Conservation (phyloP, 2,888 invertebrate genomes). For the Taphrorychus bicolor region DNA sequence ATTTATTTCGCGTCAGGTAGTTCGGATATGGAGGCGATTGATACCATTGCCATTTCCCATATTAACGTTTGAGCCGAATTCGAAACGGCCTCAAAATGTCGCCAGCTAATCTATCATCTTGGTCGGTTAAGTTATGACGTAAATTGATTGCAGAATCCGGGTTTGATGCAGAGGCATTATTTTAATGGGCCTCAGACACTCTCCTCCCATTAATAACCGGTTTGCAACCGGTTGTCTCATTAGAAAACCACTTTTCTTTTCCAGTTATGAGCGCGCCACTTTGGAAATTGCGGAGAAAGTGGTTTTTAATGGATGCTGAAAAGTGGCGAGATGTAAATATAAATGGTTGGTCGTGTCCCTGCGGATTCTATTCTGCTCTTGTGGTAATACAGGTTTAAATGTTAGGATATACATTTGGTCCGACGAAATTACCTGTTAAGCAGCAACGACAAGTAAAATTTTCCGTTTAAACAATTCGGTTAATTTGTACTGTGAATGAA, state of each 20-base stretch:
- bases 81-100: conserved; percentile 13
- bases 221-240: conserved; percentile 16
- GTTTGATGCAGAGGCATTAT: conserved; percentile 26
- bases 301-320: not conserved
- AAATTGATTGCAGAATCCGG: conserved; percentile 27
- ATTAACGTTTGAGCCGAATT: conserved; percentile 11
- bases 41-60: conserved; percentile 15
- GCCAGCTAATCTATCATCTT: conserved; percentile 11
- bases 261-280: conserved; percentile 2
- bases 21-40: conserved; percentile 5
- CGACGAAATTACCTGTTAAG: not conserved
- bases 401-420: not conserved
- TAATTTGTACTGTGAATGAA: too few species aligned
- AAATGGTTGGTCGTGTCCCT: not conserved
- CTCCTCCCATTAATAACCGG: conserved; percentile 22
- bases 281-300: conserved; percentile 4
- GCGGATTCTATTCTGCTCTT: not conserved
- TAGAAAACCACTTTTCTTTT: conserved; percentile 26
- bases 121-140: conserved; percentile 14
- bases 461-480: too few species aligned
- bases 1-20: conserved; percentile 3
- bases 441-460: too few species aligned
- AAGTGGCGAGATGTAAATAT: not conserved
- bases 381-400: not conserved
- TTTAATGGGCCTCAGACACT: conserved; percentile 30